Percentiles rank a stretch among this genome's conserved stretches.
phyloP scores from a whole-genome alignment of 2,113 vertebrate species.

The Stictonetta naevosa region DNA sequence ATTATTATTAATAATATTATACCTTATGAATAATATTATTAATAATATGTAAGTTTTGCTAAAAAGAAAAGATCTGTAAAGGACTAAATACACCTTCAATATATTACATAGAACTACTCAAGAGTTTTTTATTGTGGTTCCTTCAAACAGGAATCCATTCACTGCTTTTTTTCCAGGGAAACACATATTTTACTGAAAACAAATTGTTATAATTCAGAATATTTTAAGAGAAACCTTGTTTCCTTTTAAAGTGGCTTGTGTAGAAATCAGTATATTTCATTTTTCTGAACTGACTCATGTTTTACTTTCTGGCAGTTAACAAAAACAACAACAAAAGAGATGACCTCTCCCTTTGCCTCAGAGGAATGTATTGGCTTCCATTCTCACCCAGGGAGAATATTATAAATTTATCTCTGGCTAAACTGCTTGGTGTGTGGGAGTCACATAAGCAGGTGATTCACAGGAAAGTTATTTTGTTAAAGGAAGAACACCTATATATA shows the following conservation, averaged over 20 bases:
- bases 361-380: not conserved
- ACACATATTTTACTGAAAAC: not conserved
- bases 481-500: not conserved
- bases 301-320: not conserved
- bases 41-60: not conserved
- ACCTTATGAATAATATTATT: no score
- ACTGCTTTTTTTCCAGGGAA: not conserved
- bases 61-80: not conserved
- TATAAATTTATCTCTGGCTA: not conserved
- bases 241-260: not conserved
- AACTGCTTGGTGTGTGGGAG: not conserved
- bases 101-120: not conserved
- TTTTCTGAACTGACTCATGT: not conserved
- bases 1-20: no score
- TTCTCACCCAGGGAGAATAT: not conserved
- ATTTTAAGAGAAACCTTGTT: not conserved
- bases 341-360: not conserved
- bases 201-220: not conserved
- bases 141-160: not conserved
- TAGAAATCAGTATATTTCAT: not conserved
- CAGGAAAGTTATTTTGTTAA: not conserved
- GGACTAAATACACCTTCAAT: not conserved
- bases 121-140: not conserved
- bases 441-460: not conserved
- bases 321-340: not conserved